Evolutionary conservation across 2,888 invertebrate species (phyloP), one percentile per base, ranked within the genome.

Genomic region (Endotricha flammealis): DNA sequence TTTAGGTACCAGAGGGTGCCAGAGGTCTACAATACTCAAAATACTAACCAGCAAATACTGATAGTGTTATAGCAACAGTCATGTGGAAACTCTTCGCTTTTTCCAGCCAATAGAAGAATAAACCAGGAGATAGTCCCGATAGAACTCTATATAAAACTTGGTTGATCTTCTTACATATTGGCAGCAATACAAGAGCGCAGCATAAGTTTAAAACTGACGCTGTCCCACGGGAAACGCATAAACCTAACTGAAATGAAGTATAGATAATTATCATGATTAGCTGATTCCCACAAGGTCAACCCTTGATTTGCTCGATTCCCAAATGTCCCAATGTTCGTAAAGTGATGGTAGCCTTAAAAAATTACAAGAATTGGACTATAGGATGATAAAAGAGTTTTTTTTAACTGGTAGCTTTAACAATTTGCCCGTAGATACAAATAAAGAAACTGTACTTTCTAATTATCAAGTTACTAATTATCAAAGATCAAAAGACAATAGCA

Each of bases 171-270:
- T 88, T 87, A 59, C 89, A 89, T 53, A 88, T 62, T 12, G 89
- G 89, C 34, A 86, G 54, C 43, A 86, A 48, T 39, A 86, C 71
- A 43, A 86, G 46, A 17, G 82, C 80, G 37, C 73, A 69, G 50
- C 82, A 78, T 29, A 85, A 41, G 44, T 86, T 86, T 34, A 90
- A 51, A 32, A 89, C 78, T 12, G 87, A 72, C 2, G 89, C 89
- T 3, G 89, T 87, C 6, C 80, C 89, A 14, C 89, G 76, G 4
- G 89, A 89, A 39, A 88, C 51, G 55, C 88, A 89, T 46, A 89
- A 62, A 36, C 88, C 88, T 53, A 78, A 50, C 89, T 89, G 78
- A 44, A 81, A 80, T 14, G 8, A 8, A 12, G 12, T 12, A n/a
- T 6, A 6, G 20, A 17, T 17, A 17, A 17, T 6, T 6, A 17